Conservation (phyloP, 2,888 invertebrate species). For the Lymantria dispar region DNA sequence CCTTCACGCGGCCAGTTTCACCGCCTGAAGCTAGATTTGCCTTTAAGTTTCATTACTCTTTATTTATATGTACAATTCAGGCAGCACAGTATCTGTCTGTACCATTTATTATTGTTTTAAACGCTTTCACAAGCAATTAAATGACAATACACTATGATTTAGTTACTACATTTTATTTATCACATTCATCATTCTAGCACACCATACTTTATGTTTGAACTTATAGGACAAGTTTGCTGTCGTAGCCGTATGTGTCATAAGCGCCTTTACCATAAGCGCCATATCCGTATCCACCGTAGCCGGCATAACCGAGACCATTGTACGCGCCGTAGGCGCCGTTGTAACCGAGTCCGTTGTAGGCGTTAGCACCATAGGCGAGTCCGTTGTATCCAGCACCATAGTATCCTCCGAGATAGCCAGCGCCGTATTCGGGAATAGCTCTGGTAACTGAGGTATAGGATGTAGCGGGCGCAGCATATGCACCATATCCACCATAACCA, state of each 20-base stretch:
- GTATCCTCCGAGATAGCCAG: conserved; percentile 9
- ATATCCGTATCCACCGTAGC: not conserved
- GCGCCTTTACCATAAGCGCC: not conserved
- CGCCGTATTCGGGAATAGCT: not conserved
- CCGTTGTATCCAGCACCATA: not conserved
- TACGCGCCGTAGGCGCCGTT: not conserved
- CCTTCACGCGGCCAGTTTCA: too few relatives aligned
- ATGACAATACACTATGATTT: too few relatives aligned
- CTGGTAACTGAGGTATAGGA: not conserved
- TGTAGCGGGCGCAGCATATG: not conserved
- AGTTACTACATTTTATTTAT: not conserved
- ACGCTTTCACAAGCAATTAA: not conserved
- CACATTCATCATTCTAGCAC: not conserved
- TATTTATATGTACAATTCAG: too few relatives aligned
- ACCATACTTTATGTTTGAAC: not conserved
- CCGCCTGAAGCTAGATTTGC: too few relatives aligned
- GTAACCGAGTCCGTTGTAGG: not conserved
- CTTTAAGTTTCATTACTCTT: too few relatives aligned
- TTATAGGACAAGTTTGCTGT: not conserved
- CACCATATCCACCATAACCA: not conserved
- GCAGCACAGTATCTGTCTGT: too few relatives aligned
- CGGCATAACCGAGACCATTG: conserved; percentile 19
- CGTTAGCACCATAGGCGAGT: not conserved
- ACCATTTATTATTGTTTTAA: not conserved
- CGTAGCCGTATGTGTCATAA: conserved; percentile 1